Evolutionary conservation across 2,888 invertebrate genomes (phyloP), one percentile per base, ranked within the genome.

Genomic region (Tetranychus piercei): DNA sequence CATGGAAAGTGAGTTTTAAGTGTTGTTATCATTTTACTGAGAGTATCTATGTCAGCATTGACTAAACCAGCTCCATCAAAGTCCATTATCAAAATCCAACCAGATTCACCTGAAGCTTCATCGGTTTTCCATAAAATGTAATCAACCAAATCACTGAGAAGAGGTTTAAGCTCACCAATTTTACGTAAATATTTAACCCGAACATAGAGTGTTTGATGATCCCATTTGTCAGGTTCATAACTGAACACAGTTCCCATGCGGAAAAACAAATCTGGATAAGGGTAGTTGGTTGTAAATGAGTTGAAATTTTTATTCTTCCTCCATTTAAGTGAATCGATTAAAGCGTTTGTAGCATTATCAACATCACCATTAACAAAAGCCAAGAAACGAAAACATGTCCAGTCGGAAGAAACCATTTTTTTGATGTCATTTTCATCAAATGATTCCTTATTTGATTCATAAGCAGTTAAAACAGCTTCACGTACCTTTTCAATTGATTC

Each of bases 21-120:
- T 15, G 23, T 22, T n/a, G 15, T 4, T 18, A 71, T 71, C 15
- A 71, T 71, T 18, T 71, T 18, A 15, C 20, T n/a, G 3, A 23
- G 20, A n/a, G 20, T n/a, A 5, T 71, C 71, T 22, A 71, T n/a
- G 71, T 71, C 71, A 23, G 15, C 15, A 22, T 71, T 71, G 71
- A 15, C 18, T 5, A 71, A 18, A 18, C 20, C 23, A 18, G 71
- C 71, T 15, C 23, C 23, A n/a, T n/a, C 18, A 18, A 71, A 71
- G 23, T 71, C 71, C 20, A 71, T 22, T 5, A 71, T 23, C 20
- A 71, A 15, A 23, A 23, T 22, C 20, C 23, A 71, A 23, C 20
- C 23, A 23, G 20, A 18, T 18, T 22, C 71, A 23, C 20, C 71
- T n/a, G 20, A 15, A n/a, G 18, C 18, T 18, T 71, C 71, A 22